Conservation (phyloP, 2,797 vertebrate genomes). For the Apogon talboti region DNA sequence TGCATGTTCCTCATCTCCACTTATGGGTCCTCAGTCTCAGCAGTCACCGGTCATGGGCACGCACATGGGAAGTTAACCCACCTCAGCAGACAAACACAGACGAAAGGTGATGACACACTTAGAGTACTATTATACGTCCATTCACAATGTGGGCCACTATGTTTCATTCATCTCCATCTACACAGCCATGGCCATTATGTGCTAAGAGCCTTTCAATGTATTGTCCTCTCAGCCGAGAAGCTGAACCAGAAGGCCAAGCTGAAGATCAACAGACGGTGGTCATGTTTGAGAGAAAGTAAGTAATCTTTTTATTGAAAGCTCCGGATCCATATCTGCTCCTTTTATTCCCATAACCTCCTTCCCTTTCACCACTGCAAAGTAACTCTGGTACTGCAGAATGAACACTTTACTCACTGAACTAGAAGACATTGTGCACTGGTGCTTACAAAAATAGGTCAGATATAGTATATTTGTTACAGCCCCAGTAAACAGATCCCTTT, state of each 20-base stretch:
- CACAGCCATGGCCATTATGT: constrained; percentile 45
- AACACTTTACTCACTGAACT: constrained; percentile 63
- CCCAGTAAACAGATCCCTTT: constrained; percentile 39
- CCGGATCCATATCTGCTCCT: constrained; percentile 32
- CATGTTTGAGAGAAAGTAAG: constrained; percentile 82
- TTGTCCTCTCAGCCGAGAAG: constrained; percentile 60
- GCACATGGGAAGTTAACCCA: constrained; percentile 57
- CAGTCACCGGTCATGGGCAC: constrained; percentile 57
- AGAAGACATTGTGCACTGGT: constrained; percentile 73
- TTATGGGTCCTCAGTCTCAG: constrained; percentile 33
- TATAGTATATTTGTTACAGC: constrained; percentile 57
- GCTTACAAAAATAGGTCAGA: constrained; percentile 76
- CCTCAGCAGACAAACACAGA: constrained; percentile 35
- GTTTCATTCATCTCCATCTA: constrained; percentile 47
- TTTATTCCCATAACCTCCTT: constrained; percentile 66
- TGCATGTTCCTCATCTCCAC: constrained; percentile 2
- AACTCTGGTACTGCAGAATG: constrained; percentile 55
- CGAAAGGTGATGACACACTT: constrained; percentile 73
- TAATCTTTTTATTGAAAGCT: constrained; percentile 67
- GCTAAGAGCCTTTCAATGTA: constrained; percentile 76
- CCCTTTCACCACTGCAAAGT: constrained; percentile 49
- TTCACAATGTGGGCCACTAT: constrained; percentile 19
- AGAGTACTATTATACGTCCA: constrained; percentile 38
- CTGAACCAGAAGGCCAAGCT: constrained; percentile 26
- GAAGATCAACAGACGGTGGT: constrained; percentile 67